phyloP scores from a whole-genome alignment of 2,113 vertebrate species.

The Eulemur macaco region DNA sequence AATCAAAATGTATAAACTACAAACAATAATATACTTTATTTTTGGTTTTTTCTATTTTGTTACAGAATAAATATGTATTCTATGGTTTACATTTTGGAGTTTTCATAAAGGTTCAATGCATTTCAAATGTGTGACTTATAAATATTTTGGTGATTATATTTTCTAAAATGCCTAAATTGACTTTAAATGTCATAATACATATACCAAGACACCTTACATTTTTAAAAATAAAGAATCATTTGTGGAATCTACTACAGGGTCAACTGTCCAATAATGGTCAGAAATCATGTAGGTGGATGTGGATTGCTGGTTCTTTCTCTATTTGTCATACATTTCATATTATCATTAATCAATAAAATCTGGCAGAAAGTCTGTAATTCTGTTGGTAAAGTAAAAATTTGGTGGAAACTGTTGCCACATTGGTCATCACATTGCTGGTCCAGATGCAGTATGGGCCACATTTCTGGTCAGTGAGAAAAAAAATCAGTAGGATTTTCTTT shows the following conservation, averaged over 20 bases:
- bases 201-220: not conserved
- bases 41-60: slow-evolving; percentile 67
- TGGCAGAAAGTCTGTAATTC: not conserved
- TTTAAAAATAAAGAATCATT: slow-evolving; percentile 29
- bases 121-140: slow-evolving; percentile 64
- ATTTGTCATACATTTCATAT: slow-evolving; percentile 10
- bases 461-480: not conserved
- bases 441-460: not conserved
- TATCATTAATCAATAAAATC: not conserved
- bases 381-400: not conserved
- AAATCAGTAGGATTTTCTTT: not conserved
- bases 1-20: slow-evolving; percentile 57
- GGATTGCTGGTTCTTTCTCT: not conserved
- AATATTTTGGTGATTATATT: slow-evolving; percentile 68
- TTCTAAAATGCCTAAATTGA: slow-evolving; percentile 51
- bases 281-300: not conserved
- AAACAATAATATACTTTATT: slow-evolving; percentile 63
- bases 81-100: slow-evolving; percentile 25
- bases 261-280: not conserved
- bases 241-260: not conserved
- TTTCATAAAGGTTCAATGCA: slow-evolving; percentile 65
- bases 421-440: not conserved
- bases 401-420: not conserved
- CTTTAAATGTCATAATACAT: slow-evolving; percentile 24
- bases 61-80: slow-evolving; percentile 71